Evolutionary conservation across 2,113 vertebrate genomes (phyloP).

Genomic region (Elaphurus davidianus): DNA sequence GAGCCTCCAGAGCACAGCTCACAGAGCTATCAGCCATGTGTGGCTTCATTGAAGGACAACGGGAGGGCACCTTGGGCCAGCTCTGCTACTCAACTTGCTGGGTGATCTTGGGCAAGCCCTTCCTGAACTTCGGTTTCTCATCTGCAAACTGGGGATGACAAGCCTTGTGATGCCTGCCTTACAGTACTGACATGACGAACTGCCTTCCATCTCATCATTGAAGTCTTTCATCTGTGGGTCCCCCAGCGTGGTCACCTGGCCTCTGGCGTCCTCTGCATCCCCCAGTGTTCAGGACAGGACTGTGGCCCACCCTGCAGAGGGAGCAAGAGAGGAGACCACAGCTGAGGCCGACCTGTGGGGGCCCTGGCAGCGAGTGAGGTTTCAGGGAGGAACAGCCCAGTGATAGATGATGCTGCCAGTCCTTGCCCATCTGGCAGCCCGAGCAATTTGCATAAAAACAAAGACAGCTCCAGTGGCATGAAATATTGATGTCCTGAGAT

Average conservation of each 20-base stretch:
- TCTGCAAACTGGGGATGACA: neutral
- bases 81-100: neutral
- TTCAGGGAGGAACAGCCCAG: conserved; percentile 36
- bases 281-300: neutral
- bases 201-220: neutral
- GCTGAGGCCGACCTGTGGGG: neutral
- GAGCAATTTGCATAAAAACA: conserved; percentile 72
- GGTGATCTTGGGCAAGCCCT: neutral
- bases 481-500: conserved; percentile 75
- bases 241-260: neutral
- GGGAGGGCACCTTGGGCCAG: neutral
- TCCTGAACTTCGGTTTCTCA: neutral
- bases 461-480: conserved; percentile 65
- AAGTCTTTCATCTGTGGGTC: neutral
- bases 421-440: conserved; percentile 65
- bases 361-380: neutral
- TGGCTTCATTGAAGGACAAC: no score
- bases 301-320: neutral
- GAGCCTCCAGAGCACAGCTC: neutral
- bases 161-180: no score
- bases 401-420: conserved; percentile 50
- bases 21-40: neutral
- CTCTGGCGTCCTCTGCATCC: neutral
- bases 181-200: neutral
- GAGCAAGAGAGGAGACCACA: neutral